Conservation (phyloP, 2,113 vertebrate species). For the Catagonus wagneri region DNA sequence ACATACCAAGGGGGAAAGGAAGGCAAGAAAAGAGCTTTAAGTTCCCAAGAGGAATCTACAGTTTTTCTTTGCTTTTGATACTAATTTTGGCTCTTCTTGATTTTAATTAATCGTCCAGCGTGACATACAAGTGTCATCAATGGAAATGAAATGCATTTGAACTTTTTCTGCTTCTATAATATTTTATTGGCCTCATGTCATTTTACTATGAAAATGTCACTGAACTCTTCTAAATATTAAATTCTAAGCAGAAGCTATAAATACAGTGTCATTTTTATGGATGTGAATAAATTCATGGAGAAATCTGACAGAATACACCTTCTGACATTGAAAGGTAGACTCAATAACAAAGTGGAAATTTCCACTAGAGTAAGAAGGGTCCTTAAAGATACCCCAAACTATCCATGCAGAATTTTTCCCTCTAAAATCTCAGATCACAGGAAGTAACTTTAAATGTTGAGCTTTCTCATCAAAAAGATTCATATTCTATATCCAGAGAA, state of each 20-base stretch:
- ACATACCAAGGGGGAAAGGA: not conserved
- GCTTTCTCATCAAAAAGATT: not conserved
- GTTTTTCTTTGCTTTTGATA: constrained; percentile 36
- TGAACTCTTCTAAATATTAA: constrained; percentile 78
- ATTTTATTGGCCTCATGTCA: constrained; percentile 59
- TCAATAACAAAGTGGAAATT: not conserved
- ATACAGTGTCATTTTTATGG: constrained; percentile 68
- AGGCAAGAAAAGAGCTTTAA: not conserved
- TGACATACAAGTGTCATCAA: constrained; percentile 28
- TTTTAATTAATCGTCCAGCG: constrained; percentile 52
- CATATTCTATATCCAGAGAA: not conserved
- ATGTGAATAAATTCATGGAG: constrained; percentile 61
- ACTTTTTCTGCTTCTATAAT: constrained; percentile 12
- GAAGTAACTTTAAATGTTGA: not conserved
- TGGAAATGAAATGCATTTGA: constrained; percentile 28
- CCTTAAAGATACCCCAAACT: not conserved
- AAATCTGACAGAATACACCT: constrained; percentile 24
- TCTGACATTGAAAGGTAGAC: not conserved
- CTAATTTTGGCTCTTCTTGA: not conserved
- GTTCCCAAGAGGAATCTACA: not conserved
- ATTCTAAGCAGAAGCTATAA: constrained; percentile 68
- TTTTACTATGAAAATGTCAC: constrained; percentile 79
- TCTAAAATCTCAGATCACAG: not conserved
- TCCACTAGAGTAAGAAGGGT: not conserved
- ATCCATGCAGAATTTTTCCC: not conserved